A percentile compares a stretch with the other conserved stretches of the same genome.
Conservation (phyloP, 1,140 invertebrate species). For the Temnothorax curvispinosus region DNA sequence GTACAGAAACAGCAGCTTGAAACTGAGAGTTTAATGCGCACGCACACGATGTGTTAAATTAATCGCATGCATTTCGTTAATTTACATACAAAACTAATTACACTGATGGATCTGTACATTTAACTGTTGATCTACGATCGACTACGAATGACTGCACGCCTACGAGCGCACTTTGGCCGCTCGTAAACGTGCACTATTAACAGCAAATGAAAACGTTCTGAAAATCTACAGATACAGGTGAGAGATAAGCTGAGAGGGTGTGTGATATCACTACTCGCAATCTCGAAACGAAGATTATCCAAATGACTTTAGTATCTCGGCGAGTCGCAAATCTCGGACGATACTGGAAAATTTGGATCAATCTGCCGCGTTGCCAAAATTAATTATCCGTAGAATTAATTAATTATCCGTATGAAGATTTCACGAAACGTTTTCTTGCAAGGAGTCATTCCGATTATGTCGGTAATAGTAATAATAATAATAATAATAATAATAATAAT, state of each 20-base stretch:
- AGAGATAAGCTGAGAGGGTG: background rate
- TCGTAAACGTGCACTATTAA: background rate
- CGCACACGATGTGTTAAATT: background rate
- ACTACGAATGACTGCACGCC: background rate
- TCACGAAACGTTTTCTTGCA: background rate
- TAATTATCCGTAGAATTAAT: background rate
- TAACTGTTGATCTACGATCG: constrained; percentile 14
- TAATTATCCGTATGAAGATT: background rate
- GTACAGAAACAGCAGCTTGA: constrained; percentile 30
- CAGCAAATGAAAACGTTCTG: constrained; percentile 16
- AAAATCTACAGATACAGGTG: constrained; percentile 20
- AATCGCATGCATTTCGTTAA: constrained; percentile 22
- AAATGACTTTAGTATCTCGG: constrained; percentile 5
- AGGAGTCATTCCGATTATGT: background rate
- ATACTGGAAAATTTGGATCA: constrained; percentile 17
- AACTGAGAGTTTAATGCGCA: background rate
- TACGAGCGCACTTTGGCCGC: background rate
- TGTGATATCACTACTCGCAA: constrained; percentile 38
- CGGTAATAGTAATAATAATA: background rate
- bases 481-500: background rate
- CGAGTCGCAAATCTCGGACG: background rate
- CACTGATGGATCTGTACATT: constrained; percentile 46
- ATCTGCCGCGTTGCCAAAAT: background rate
- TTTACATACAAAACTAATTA: background rate
- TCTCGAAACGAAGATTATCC: constrained; percentile 19